Conservation (phyloP, 2,888 invertebrate species). For the Leptinotarsa juncta region DNA sequence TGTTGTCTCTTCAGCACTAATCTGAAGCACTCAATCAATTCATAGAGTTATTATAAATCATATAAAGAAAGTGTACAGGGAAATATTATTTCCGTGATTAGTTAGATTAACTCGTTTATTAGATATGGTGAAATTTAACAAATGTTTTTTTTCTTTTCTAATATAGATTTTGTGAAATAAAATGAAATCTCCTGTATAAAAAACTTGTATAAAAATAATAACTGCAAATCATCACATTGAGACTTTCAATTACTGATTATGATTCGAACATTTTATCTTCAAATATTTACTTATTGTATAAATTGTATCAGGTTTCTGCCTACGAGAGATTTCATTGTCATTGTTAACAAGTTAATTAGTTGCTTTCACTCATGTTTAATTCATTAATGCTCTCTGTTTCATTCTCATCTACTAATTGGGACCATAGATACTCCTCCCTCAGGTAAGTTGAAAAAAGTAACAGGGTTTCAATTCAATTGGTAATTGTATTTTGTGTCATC, state of each 20-base stretch:
- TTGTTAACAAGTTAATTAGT: constrained; percentile 11
- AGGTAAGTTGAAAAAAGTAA: constrained; percentile 45
- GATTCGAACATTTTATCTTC: no score
- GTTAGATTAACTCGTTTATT: background rate
- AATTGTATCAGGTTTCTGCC: no score
- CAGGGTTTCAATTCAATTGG: no score
- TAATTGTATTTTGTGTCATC: no score
- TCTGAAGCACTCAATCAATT: no score
- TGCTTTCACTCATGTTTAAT: constrained; percentile 23
- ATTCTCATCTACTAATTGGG: constrained; percentile 46
- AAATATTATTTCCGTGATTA: background rate
- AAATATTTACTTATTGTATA: no score
- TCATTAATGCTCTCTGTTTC: constrained; percentile 42
- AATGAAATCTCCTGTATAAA: background rate
- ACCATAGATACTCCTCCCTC: constrained; percentile 36
- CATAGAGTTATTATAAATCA: no score
- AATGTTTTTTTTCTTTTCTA: background rate
- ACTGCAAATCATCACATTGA: no score
- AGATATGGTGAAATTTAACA: background rate
- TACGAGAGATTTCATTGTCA: constrained; percentile 2
- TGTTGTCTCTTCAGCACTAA: no score
- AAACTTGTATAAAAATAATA: background rate
- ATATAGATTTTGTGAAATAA: constrained; percentile 2
- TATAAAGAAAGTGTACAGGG: background rate
- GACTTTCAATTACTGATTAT: no score